Percentiles rank a stretch among this genome's conserved stretches.
These are phyloP conservation scores for Pseudochaenichthys georgianus DNA, from an alignment of 2,797 vertebrate genomes.

Conservation along the genomic window DNA sequence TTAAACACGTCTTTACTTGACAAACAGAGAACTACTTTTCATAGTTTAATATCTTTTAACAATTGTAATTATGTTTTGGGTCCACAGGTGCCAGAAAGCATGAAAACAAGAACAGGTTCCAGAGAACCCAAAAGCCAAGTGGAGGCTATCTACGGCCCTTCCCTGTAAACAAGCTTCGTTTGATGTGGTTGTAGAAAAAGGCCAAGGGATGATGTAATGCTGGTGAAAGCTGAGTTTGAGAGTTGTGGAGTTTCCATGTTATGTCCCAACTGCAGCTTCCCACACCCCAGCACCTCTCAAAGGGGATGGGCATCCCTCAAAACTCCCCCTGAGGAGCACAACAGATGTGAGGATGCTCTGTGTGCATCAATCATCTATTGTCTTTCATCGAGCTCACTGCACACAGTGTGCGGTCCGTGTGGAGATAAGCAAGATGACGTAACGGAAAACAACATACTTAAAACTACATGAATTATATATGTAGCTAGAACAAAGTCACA, in stretches of 20 bases:
- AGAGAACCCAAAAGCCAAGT: constrained; percentile 41
- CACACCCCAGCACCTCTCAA: constrained; percentile 70
- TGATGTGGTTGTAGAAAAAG: constrained; percentile 75
- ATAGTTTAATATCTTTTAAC: constrained; percentile 9
- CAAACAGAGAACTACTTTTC: background rate
- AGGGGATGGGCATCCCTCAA: constrained; percentile 73
- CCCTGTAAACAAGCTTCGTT: constrained; percentile 62
- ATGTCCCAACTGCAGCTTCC: constrained; percentile 68
- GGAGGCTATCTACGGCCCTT: constrained; percentile 42
- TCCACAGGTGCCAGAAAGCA: constrained; percentile 52
- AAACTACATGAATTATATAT: constrained; percentile 22
- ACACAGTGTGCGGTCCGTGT: constrained; percentile 71
- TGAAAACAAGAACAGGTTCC: constrained; percentile 31
- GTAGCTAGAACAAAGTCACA: constrained; percentile 28
- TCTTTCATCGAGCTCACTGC: constrained; percentile 72
- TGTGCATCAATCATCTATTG: constrained; percentile 77
- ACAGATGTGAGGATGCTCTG: constrained; percentile 79
- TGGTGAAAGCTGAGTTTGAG: constrained; percentile 71
- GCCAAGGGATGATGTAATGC: constrained; percentile 78
- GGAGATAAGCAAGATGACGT: constrained; percentile 65
- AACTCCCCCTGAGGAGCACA: constrained; percentile 72
- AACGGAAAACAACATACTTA: constrained; percentile 49
- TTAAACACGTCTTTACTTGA: background rate
- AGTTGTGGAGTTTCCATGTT: constrained; percentile 67
- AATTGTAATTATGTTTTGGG: constrained; percentile 15